Conservation (phyloP, 2,888 invertebrate genomes). For the Tholera decimalis region DNA sequence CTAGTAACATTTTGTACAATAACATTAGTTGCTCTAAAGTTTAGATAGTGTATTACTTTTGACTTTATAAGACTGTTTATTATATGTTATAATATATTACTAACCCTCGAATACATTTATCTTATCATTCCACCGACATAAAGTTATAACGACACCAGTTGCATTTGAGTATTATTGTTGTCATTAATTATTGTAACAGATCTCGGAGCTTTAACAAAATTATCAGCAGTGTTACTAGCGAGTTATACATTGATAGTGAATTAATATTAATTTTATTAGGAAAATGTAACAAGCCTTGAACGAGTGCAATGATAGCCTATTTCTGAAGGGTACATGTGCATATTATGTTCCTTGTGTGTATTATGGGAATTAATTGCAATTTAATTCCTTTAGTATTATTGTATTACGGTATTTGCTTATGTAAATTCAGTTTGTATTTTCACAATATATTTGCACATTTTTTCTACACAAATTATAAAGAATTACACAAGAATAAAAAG, state of each 20-base stretch:
- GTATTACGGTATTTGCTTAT: constrained; percentile 79
- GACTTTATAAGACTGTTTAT: constrained; percentile 88
- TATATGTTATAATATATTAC: constrained; percentile 78
- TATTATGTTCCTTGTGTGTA: constrained; percentile 51
- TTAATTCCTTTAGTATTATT: constrained; percentile 75
- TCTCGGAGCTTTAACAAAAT: constrained; percentile 80
- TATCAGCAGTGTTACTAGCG: constrained; percentile 66
- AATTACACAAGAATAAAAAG: constrained; percentile 87
- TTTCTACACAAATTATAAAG: constrained; percentile 87
- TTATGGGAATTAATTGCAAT: constrained; percentile 45
- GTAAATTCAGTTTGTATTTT: constrained; percentile 85
- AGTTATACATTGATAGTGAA: constrained; percentile 61
- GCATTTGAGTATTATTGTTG: constrained; percentile 84
- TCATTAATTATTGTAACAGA: constrained; percentile 69
- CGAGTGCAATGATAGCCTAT: constrained; percentile 27
- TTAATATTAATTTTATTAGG: constrained; percentile 64
- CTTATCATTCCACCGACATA: constrained; percentile 89
- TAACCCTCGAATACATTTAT: constrained; percentile 83
- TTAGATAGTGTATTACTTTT: constrained; percentile 79
- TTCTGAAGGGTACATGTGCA: constrained; percentile 26
- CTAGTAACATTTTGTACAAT: constrained; percentile 78
- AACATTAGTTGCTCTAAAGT: constrained; percentile 76
- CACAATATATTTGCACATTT: constrained; percentile 89
- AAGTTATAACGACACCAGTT: constrained; percentile 83
- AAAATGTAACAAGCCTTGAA: constrained; percentile 42